Evolutionary conservation across 2,797 vertebrate genomes (phyloP).

Genomic region (Intellagama lesueurii): DNA sequence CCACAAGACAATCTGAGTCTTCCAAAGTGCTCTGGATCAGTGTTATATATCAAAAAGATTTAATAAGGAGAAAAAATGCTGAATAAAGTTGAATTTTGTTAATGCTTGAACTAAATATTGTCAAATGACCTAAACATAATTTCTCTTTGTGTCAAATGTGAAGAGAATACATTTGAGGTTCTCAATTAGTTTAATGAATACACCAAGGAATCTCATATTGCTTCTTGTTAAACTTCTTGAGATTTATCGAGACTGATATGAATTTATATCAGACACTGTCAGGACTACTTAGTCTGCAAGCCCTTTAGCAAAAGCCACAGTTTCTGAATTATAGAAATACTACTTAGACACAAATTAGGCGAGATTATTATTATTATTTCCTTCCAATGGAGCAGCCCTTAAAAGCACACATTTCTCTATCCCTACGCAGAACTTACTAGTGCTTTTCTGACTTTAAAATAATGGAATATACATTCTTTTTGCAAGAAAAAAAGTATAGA

Average conservation of each 20-base stretch:
- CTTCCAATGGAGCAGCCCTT: neutral
- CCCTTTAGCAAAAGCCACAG: constrained; percentile 15
- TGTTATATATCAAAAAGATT: constrained; percentile 19
- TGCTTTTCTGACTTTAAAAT: neutral
- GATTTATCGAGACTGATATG: constrained; percentile 15
- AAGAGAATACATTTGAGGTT: constrained; percentile 35
- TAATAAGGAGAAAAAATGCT: constrained; percentile 22
- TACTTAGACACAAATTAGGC: constrained; percentile 15
- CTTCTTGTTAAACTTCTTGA: constrained; percentile 32
- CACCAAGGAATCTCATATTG: constrained; percentile 36
- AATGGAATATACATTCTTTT: neutral
- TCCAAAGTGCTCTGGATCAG: constrained; percentile 12
- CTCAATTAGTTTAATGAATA: constrained; percentile 43
- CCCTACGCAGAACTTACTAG: neutral
- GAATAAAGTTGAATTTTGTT: constrained; percentile 38
- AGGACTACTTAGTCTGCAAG: constrained; percentile 40
- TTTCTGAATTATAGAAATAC: constrained; percentile 13
- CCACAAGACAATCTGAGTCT: neutral
- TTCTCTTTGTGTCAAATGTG: constrained; percentile 28
- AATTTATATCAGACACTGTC: constrained; percentile 15
- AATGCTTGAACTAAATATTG: constrained; percentile 44
- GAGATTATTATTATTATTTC: neutral
- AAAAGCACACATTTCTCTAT: neutral
- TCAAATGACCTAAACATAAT: constrained; percentile 31
- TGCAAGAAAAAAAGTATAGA: neutral